Base-by-base conservation (phyloP, 1,140 invertebrate genomes). In the Diorhabda carinulata region DNA sequence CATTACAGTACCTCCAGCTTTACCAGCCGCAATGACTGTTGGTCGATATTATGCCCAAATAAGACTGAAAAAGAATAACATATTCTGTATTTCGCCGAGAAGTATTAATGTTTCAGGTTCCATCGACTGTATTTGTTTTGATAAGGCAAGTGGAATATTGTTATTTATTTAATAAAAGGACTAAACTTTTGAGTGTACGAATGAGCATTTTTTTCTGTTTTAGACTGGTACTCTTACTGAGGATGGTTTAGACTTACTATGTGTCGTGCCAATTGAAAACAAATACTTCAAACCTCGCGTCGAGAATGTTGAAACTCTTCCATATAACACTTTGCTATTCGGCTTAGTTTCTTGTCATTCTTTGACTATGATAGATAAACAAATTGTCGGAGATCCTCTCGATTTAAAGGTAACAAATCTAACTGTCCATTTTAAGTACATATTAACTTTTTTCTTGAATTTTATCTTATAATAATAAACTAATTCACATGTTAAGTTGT, bases 91-190 rank as follows among this genome's bases (percentile, higher is more conserved):
- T 66, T 96, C 94, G 72, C 96, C 97, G 0, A 85, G 91, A 42
- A 91, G 91, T 3, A 98, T 99, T 69, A 99, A 98, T 78, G 93
- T 98, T 40, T 92, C 93, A 74, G 98, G 98, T 1, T 95, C 93
- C 57, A 85, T 98, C n/a, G 93, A 98, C 83, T 92, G 94, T 73
- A 88, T 98, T 61, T 98, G 96, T 77, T 99, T 99, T 82, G 98
- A 99, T 82, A 99, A 99, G 90, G 85, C 85, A 25, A 77, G 77
- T n/a, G 78, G 82, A 3, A n/a, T 60, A 25, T 25, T 25, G 25
- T 25, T 25, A 57, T 57, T 57, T 57, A 7, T 57, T 4, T n/a
- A 57, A 57, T 7, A 3, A 5, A 57, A n/a, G 57, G 9, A 7
- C n/a, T 5, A n/a, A 57, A 57, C 57, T 57, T 7, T 4, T 57